Percentiles rank a stretch among this genome's conserved stretches.
Evolutionary conservation across 2,797 vertebrate species (phyloP).

Genomic region (Pampus argenteus): DNA sequence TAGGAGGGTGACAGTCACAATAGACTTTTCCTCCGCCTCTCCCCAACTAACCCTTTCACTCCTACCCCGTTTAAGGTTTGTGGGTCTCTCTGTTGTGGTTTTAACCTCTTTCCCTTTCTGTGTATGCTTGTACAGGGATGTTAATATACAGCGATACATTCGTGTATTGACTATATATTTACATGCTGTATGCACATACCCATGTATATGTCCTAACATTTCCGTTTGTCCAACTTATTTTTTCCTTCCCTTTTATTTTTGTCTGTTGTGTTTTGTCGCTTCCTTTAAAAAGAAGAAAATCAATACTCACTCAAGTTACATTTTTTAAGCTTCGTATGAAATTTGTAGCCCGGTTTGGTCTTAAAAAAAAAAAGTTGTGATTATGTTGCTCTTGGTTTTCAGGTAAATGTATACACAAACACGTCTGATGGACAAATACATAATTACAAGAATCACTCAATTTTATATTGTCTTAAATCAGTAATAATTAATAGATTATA

Average conservation of each 20-base stretch:
- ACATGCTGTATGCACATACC: conserved; percentile 54
- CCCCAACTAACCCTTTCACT: conserved; percentile 98
- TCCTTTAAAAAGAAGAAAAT: conserved; percentile 19
- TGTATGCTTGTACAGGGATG: conserved; percentile 46
- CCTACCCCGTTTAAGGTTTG: conserved; percentile 99
- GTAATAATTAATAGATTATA: background rate
- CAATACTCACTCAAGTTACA: background rate
- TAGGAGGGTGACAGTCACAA: conserved; percentile 93
- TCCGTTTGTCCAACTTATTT: conserved; percentile 29
- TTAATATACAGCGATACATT: background rate
- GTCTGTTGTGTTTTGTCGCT: conserved; percentile 14
- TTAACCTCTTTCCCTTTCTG: conserved; percentile 23
- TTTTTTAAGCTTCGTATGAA: background rate
- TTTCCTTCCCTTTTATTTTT: conserved; percentile 7
- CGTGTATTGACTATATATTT: background rate
- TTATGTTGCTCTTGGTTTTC: conserved; percentile 23
- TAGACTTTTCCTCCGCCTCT: conserved; percentile 93
- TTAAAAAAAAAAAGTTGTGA: conserved; percentile 13
- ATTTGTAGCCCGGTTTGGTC: background rate
- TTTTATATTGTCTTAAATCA: conserved; percentile 8
- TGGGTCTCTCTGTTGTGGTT: conserved; percentile 80
- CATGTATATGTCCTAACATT: conserved; percentile 44
- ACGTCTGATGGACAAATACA: conserved; percentile 26
- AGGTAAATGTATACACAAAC: conserved; percentile 54
- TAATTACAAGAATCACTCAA: conserved; percentile 15